phyloP scores from a whole-genome alignment of 2,888 invertebrate species.

The Drosophila robusta region DNA sequence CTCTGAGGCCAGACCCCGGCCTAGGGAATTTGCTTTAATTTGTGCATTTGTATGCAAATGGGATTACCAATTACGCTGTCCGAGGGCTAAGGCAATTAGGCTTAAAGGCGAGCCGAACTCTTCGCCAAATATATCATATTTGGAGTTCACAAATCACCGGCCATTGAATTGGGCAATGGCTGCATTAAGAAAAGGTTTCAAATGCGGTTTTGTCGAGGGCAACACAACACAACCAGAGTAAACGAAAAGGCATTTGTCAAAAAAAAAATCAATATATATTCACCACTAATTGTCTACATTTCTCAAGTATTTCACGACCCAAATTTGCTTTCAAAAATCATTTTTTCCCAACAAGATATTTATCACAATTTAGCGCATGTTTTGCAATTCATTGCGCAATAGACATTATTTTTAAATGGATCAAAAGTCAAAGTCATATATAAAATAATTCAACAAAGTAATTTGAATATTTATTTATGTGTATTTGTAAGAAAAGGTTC shows the following conservation, averaged over 20 bases:
- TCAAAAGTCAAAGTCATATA: slow-evolving; percentile 6
- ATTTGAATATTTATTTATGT: neutral
- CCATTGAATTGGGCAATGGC: slow-evolving; percentile 22
- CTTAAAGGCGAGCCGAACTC: slow-evolving; percentile 11
- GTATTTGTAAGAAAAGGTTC: neutral
- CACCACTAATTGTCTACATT: slow-evolving; percentile 40
- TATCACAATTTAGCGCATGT: slow-evolving; percentile 8
- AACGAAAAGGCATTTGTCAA: slow-evolving; percentile 23
- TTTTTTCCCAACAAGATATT: slow-evolving; percentile 25
- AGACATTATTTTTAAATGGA: slow-evolving; percentile 6
- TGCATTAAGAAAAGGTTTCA: slow-evolving; percentile 32
- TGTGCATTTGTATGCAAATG: slow-evolving; percentile 70
- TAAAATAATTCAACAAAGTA: too few relatives aligned
- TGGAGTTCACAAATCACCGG: slow-evolving; percentile 42
- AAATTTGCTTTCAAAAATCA: slow-evolving; percentile 30
- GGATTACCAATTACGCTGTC: slow-evolving; percentile 28
- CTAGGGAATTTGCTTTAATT: slow-evolving; percentile 47
- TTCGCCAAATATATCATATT: slow-evolving; percentile 30
- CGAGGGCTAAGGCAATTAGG: slow-evolving; percentile 46
- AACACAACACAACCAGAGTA: slow-evolving; percentile 18
- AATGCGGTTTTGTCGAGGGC: slow-evolving; percentile 19
- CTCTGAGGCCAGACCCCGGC: slow-evolving; percentile 14
- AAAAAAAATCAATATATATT: slow-evolving; percentile 5
- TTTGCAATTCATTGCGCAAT: slow-evolving; percentile 35
- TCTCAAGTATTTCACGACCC: slow-evolving; percentile 43